phyloP scores from a whole-genome alignment of 2,113 vertebrate species.

The Australoheros scitulus region DNA sequence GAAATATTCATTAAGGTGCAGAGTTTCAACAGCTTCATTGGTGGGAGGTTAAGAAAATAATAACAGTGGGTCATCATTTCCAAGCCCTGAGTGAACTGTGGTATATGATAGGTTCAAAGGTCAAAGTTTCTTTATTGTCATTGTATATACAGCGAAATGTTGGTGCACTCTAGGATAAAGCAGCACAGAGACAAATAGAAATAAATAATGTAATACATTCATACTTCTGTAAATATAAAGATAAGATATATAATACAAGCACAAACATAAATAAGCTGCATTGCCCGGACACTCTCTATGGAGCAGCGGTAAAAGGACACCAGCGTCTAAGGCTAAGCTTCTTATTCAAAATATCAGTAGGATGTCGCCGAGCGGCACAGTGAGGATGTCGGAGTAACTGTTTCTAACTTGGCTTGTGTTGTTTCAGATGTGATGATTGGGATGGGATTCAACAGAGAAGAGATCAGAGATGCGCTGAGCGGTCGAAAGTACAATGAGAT shows the following conservation, averaged over 20 bases:
- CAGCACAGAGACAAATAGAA: no score
- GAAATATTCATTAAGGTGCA: neutral
- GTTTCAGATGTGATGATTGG: conserved; percentile 91
- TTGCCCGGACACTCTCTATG: no score
- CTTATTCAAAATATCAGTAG: neutral
- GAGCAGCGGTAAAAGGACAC: no score
- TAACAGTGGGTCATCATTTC: neutral
- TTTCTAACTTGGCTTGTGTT: neutral
- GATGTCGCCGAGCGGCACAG: neutral
- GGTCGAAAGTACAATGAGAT: conserved; percentile 93
- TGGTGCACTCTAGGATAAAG: no score
- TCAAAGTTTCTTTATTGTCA: no score
- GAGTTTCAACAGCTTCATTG: neutral
- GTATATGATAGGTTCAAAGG: neutral
- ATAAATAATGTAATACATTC: no score
- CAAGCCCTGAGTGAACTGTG: neutral
- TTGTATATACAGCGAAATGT: no score
- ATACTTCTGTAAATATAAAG: no score
- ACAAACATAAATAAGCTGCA: no score
- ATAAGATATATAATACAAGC: no score
- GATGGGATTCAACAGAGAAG: conserved; percentile 92
- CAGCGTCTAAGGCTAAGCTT: neutral
- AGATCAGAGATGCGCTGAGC: conserved; percentile 88
- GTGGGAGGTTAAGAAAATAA: neutral
- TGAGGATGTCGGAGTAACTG: fast-evolving